These are phyloP conservation scores for Leucopternis melanops DNA, from an alignment of 2,113 vertebrate species.

Conservation along the genomic window DNA sequence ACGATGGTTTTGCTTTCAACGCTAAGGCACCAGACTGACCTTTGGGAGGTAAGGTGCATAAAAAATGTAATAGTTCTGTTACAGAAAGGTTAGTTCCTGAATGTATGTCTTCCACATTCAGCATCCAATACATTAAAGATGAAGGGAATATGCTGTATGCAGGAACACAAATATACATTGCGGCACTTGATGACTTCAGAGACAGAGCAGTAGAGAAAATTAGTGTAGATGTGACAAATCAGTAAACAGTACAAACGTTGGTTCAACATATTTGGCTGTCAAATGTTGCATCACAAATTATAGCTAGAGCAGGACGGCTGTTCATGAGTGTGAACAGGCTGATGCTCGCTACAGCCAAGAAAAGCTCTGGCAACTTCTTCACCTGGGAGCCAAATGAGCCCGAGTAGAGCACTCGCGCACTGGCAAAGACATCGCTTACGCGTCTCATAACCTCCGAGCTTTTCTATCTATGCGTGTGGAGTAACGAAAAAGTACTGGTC, in stretches of 20 bases:
- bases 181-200: not conserved
- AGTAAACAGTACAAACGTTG: rapidly evolving
- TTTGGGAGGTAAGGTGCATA: not conserved
- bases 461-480: rapidly evolving
- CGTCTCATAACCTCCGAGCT: rapidly evolving
- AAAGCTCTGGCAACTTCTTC: not conserved
- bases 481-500: rapidly evolving
- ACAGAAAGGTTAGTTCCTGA: not conserved
- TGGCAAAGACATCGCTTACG: rapidly evolving
- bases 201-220: not conserved
- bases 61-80: rapidly evolving
- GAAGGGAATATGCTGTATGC: not conserved
- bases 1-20: not conserved
- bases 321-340: not conserved
- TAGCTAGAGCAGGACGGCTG: rapidly evolving
- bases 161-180: not conserved
- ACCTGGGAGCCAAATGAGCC: not conserved
- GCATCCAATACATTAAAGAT: not conserved
- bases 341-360: not conserved
- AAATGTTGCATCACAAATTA: not conserved
- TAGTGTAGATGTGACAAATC: rapidly evolving
- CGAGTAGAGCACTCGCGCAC: rapidly evolving
- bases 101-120: not conserved
- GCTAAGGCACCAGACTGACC: not conserved
- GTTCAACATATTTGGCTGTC: not conserved